These are phyloP conservation scores for Cryptocephalus moraei DNA, from an alignment of 2,888 invertebrate species.

Conservation along the genomic window DNA sequence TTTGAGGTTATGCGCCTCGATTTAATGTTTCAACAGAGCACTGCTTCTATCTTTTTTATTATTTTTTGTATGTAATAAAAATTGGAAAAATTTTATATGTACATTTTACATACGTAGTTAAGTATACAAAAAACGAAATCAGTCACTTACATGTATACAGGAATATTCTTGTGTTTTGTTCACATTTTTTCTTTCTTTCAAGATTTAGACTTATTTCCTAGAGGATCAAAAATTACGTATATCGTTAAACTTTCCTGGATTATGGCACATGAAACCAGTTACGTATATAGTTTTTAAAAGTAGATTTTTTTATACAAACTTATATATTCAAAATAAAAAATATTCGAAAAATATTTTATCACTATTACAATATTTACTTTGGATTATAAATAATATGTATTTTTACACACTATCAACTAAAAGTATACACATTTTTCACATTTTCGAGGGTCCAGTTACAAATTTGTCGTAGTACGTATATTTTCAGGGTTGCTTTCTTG, in stretches of 20 bases:
- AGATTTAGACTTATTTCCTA: conserved; percentile 21
- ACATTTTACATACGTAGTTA: conserved; percentile 3
- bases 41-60: conserved; percentile 2
- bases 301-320: conserved; percentile 8
- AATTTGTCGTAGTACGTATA: conserved; percentile 32
- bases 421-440: conserved; percentile 38
- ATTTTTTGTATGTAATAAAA: conserved; percentile 5
- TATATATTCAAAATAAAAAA: conserved; percentile 17
- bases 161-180: neutral
- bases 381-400: conserved; percentile 32
- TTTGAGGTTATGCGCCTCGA: neutral
- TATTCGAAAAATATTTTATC: conserved; percentile 27
- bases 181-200: too few relatives aligned
- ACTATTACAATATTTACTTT: conserved; percentile 29
- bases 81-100: conserved; percentile 9
- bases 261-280: conserved; percentile 28
- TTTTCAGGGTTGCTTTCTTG: conserved; percentile 9
- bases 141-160: conserved; percentile 12
- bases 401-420: conserved; percentile 31
- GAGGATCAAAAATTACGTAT: conserved; percentile 30
- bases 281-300: conserved; percentile 17
- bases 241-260: conserved; percentile 23
- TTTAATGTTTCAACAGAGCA: conserved; percentile 2
- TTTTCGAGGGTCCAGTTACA: conserved; percentile 19
- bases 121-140: conserved; percentile 13